These are phyloP conservation scores for Gasterosteus aculeatus DNA, from an alignment of 2,113 vertebrate genomes.

Conservation along the genomic window DNA sequence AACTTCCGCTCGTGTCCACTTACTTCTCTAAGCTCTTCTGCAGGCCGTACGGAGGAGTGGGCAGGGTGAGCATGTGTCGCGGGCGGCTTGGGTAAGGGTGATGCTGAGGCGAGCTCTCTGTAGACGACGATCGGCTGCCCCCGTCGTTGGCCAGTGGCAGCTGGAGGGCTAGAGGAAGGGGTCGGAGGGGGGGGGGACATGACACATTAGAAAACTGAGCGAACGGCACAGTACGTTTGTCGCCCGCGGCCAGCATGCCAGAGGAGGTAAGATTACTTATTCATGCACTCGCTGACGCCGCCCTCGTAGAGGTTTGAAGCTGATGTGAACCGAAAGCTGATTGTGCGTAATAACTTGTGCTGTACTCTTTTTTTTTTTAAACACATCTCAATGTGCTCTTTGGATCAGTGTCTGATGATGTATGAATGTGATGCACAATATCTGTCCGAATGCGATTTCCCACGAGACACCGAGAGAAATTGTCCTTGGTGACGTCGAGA, in stretches of 20 bases:
- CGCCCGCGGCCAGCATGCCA: slow-evolving; percentile 33
- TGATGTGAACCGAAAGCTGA: background rate
- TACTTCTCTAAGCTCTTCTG: slow-evolving; percentile 93
- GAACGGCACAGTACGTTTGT: background rate
- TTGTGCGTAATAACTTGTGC: background rate
- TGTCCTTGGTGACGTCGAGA: slow-evolving; percentile 28
- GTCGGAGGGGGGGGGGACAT: slow-evolving; percentile 5
- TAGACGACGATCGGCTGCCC: slow-evolving; percentile 88
- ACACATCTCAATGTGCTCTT: background rate
- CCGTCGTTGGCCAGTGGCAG: slow-evolving; percentile 90
- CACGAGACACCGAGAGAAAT: background rate
- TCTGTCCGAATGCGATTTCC: background rate
- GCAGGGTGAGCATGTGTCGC: slow-evolving; percentile 87
- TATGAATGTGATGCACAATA: background rate
- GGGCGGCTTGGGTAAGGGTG: slow-evolving; percentile 84
- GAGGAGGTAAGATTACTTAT: background rate
- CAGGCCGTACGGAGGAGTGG: slow-evolving; percentile 82
- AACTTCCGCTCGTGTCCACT: slow-evolving; percentile 12
- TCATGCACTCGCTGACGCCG: slow-evolving; percentile 16
- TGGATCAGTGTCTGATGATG: background rate
- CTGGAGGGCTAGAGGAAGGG: slow-evolving; percentile 82
- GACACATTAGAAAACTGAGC: slow-evolving; percentile 28
- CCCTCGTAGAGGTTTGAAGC: background rate
- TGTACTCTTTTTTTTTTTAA: background rate
- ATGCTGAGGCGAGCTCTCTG: slow-evolving; percentile 90